Conservation (phyloP, 2,113 vertebrate genomes). For the Pelobates fuscus region DNA sequence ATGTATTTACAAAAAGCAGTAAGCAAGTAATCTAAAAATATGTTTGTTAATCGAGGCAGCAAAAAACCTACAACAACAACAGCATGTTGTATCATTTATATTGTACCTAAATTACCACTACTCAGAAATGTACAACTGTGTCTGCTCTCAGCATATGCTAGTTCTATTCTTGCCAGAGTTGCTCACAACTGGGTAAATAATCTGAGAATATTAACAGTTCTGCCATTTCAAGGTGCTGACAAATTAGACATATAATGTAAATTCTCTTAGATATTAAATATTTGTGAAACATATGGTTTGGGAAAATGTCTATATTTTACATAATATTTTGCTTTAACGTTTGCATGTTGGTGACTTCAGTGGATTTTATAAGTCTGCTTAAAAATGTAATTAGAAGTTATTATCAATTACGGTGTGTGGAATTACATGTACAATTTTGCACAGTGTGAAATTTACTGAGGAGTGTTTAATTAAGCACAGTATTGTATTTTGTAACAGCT, state of each 20-base stretch:
- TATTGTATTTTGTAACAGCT: too few species aligned
- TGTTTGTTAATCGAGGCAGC: slow-evolving; percentile 29
- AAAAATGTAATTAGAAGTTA: too few species aligned
- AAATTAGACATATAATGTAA: neutral
- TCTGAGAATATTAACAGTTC: slow-evolving; percentile 22
- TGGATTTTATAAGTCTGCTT: too few species aligned
- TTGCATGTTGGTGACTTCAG: too few species aligned
- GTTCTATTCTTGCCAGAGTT: slow-evolving; percentile 18
- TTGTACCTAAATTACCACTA: slow-evolving; percentile 6
- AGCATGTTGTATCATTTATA: slow-evolving; percentile 17
- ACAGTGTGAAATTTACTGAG: too few species aligned
- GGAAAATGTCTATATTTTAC: neutral
- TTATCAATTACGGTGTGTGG: too few species aligned
- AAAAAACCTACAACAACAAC: slow-evolving; percentile 19
- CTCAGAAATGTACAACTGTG: slow-evolving; percentile 10
- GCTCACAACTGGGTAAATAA: slow-evolving; percentile 8
- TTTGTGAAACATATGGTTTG: slow-evolving; percentile 7
- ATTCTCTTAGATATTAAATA: neutral
- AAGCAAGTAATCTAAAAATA: slow-evolving; percentile 15
- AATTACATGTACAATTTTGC: too few species aligned
- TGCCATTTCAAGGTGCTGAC: slow-evolving; percentile 5
- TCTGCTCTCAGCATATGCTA: slow-evolving; percentile 26
- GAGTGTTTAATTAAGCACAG: too few species aligned
- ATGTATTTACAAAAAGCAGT: slow-evolving; percentile 6
- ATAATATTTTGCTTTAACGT: too few species aligned